A percentile compares a stretch with the other conserved stretches of the same genome.
These are phyloP conservation scores for Sesia bembeciformis DNA, from an alignment of 2,888 invertebrate genomes.

Conservation along the genomic window DNA sequence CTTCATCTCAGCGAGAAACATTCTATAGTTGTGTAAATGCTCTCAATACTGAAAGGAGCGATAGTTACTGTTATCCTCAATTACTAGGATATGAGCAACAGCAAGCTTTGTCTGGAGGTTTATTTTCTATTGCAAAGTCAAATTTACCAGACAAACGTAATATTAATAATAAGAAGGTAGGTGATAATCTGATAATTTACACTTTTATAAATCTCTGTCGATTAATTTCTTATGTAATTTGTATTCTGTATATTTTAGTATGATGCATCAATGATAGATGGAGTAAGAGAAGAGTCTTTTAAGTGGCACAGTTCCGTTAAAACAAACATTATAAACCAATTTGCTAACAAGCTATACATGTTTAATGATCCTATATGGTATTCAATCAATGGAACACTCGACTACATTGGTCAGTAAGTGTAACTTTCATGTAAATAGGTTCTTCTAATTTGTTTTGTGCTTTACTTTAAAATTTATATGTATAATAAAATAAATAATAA, in stretches of 20 bases:
- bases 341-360: constrained; percentile 32
- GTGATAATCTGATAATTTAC: too few species aligned
- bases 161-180: constrained; percentile 8
- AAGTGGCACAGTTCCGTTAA: constrained; percentile 32
- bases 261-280: constrained; percentile 14
- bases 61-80: constrained; percentile 1
- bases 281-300: constrained; percentile 11
- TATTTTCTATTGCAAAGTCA: constrained; percentile 53
- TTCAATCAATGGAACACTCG: constrained; percentile 35
- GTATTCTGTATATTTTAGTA: constrained; percentile 18
- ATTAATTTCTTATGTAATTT: too few species aligned
- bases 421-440: neutral
- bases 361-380: constrained; percentile 47
- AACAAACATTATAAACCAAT: constrained; percentile 15
- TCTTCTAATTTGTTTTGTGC: too few species aligned
- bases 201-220: too few species aligned
- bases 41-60: constrained; percentile 10
- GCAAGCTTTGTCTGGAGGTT: constrained; percentile 6
- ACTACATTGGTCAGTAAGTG: constrained; percentile 35
- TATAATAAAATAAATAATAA: neutral
- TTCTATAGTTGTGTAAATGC: constrained; percentile 75
- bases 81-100: neutral
- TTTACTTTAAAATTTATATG: neutral
- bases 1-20: constrained; percentile 67
- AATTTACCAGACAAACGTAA: constrained; percentile 44